Base-by-base conservation (phyloP, 2,797 vertebrate species). In the Malacoraja senta region DNA sequence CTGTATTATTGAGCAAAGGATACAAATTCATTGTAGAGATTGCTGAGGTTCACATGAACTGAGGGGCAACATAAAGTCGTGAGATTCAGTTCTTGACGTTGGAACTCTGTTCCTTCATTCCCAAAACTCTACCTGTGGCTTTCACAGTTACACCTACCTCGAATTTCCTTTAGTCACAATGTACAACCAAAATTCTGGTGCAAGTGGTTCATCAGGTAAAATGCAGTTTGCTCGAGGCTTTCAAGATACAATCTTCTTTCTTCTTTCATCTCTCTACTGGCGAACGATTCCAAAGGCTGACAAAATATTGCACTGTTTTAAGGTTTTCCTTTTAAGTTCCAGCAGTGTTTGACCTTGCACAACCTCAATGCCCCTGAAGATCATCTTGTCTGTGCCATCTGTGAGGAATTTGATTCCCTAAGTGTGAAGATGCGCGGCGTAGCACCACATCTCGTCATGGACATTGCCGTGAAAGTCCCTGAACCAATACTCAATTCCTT, bases 161-260 rank as follows among this genome's bases (percentile, higher is more conserved):
- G 13, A 92, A 58, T 92, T 58, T 92, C 21, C 26, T 92, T 76
- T 76, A 29, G 71, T 17, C 29, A 91, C 65, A 91, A 38, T 12
- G 35, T 71, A 10, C 71, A 17, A 74, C 71, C 13, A 58, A n/a
- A 2, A 26, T 17, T 24, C 90, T 15, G 38, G 68, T 13, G 53
- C 71, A 74, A 71, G 44, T 53, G 44, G 13, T 92, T n/a, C 90
- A 44, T 38, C 9, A n/a, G n/a, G 1, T 71, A 92, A 44, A 53
- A 26, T 53, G 13, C 71, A 76, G 26, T 38, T 72, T 38, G 24
- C 44, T 76, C n/a, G 90, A 92, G 72, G 38, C 90, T 44, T 76
- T 92, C 68, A 92, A 74, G 24, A 13, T n/a, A 68, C 90, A 92
- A 53, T 58, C 90, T 74, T 91, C 90, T 24, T 91, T 71, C 35